Percentiles rank a stretch among this genome's conserved stretches.
phyloP scores from a whole-genome alignment of 2,888 invertebrate genomes.

The Augiades crinisus region DNA sequence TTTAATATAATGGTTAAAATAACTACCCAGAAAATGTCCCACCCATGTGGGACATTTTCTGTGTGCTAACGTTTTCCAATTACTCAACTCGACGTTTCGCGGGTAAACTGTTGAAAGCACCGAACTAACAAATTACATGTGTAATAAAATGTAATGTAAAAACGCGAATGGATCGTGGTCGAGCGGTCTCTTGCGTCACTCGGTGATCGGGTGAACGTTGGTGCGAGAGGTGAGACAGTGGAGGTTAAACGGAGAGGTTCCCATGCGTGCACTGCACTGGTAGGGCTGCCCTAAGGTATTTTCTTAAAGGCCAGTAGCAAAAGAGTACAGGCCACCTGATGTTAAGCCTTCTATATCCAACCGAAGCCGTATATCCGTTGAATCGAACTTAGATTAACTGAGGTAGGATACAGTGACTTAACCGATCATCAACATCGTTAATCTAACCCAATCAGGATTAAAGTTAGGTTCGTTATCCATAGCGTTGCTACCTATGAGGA shows the following conservation, averaged over 20 bases:
- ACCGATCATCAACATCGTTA: no score
- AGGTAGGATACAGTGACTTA: no score
- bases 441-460: no score
- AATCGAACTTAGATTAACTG: no score
- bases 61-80: neutral
- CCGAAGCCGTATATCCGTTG: no score
- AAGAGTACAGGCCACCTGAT: neutral
- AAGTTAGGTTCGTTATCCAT: no score
- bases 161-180: constrained; percentile 16
- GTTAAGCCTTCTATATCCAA: no score
- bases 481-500: no score
- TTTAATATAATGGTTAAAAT: neutral
- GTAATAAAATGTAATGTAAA: constrained; percentile 20
- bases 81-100: neutral
- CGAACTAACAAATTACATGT: constrained; percentile 12
- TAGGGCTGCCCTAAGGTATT: constrained; percentile 15
- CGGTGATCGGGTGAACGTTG: constrained; percentile 39
- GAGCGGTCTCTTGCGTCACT: constrained; percentile 15
- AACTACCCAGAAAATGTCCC: neutral
- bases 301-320: no score
- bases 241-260: constrained; percentile 44
- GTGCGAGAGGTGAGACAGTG: constrained; percentile 33
- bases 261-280: constrained; percentile 42
- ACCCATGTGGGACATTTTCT: no score
- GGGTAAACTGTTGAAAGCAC: neutral